These are phyloP conservation scores for Cordilura impudica DNA, from an alignment of 2,888 invertebrate genomes.

Conservation along the genomic window DNA sequence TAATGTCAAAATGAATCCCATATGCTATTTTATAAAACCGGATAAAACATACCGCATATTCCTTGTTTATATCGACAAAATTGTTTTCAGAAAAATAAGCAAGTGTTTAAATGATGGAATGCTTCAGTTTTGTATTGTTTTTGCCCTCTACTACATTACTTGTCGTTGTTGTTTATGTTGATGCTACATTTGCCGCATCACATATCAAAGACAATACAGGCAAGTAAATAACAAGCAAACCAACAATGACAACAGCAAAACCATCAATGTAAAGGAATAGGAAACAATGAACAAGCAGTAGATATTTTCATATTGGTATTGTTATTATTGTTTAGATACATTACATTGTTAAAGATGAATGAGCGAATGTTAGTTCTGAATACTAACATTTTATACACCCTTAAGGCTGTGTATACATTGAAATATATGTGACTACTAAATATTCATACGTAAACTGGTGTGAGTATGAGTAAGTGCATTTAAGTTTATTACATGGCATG, in stretches of 20 bases:
- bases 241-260: neutral
- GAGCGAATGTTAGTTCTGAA: neutral
- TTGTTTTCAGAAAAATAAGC: conserved; percentile 4
- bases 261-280: conserved; percentile 20
- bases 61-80: conserved; percentile 4
- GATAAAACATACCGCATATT: conserved; percentile 46
- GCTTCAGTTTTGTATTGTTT: neutral
- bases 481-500: conserved; percentile 28
- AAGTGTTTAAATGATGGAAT: conserved; percentile 34
- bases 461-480: neutral
- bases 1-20: conserved; percentile 7
- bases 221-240: neutral
- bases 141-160: neutral
- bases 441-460: neutral
- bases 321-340: conserved; percentile 34
- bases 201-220: neutral
- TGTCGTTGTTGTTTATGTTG: neutral
- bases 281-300: conserved; percentile 26
- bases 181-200: conserved; percentile 34
- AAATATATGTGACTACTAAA: neutral
- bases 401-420: conserved; percentile 22
- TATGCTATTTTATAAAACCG: neutral
- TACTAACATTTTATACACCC: conserved; percentile 19
- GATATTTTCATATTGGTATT: conserved; percentile 36
- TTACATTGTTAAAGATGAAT: conserved; percentile 15